A percentile compares a stretch with the other conserved stretches of the same genome.
phyloP scores from a whole-genome alignment of 2,888 invertebrate genomes.

The Arrhopalites spinosus region DNA sequence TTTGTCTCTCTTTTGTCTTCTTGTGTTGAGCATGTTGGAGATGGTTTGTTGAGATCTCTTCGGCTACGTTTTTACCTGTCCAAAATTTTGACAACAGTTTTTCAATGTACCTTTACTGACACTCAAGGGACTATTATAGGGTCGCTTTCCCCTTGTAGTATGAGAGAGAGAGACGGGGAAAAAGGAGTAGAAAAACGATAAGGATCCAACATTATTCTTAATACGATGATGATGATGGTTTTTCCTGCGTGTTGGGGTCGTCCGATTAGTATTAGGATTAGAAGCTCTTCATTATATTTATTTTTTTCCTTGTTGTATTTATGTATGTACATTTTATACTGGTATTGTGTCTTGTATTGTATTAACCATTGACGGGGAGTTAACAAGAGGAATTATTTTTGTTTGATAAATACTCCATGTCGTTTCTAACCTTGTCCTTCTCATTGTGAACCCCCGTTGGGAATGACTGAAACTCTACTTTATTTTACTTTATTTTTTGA shows the following conservation, averaged over 20 bases:
- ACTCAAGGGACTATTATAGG: not conserved
- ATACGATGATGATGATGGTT: not conserved
- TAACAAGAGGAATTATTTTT: constrained; percentile 8
- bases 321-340: no score
- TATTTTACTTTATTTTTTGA: constrained; percentile 32
- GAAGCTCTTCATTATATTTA: not conserved
- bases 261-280: not conserved
- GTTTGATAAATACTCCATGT: constrained; percentile 36
- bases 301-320: not conserved
- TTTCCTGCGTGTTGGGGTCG: not conserved
- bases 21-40: no score
- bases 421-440: constrained; percentile 37
- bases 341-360: no score
- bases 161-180: not conserved
- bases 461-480: constrained; percentile 10
- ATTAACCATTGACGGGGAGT: no score
- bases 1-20: no score
- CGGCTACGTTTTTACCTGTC: no score
- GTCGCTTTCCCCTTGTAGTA: not conserved
- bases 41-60: no score
- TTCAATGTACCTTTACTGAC: no score
- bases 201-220: not conserved
- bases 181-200: not conserved
- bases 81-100: no score
- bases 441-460: constrained; percentile 36